A percentile compares a stretch with the other conserved stretches of the same genome.
phyloP scores from a whole-genome alignment of 1,140 invertebrate genomes.

The Acromyrmex charruanus region DNA sequence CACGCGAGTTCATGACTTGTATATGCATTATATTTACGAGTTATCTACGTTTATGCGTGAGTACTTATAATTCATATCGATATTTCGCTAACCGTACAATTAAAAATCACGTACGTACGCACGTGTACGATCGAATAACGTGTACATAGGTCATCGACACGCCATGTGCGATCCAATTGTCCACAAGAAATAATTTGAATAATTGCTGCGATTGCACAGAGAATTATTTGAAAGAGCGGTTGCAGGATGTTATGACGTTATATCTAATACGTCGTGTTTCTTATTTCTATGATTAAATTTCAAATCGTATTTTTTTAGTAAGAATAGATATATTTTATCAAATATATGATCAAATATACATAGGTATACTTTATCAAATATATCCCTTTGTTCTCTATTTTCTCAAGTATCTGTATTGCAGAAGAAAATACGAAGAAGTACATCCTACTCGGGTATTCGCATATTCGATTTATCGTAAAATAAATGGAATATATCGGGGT shows the following conservation, averaged over 20 bases:
- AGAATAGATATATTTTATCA: conserved; percentile 1
- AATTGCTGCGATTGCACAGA: conserved; percentile 13
- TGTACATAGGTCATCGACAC: not conserved
- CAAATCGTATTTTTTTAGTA: not conserved
- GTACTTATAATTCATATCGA: conserved; percentile 35
- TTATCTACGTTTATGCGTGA: not conserved
- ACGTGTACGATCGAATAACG: conserved; percentile 19
- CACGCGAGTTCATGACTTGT: not conserved
- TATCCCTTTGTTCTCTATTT: not conserved
- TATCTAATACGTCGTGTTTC: not conserved
- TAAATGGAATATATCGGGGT: not conserved
- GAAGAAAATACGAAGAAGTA: not conserved
- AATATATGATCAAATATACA: not conserved
- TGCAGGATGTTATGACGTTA: not conserved
- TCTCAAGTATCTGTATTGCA: not conserved
- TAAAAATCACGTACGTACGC: conserved; percentile 24
- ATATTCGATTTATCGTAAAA: not conserved
- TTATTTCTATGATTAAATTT: conserved; percentile 14
- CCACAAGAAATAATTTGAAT: conserved; percentile 3
- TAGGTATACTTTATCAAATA: not conserved
- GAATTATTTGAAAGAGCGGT: not conserved
- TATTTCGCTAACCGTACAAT: conserved; percentile 8
- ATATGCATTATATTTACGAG: not conserved
- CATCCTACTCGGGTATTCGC: not conserved
- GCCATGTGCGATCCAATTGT: conserved; percentile 16